Conservation (phyloP, 92 coral and sea anemone genomes). For the Palythoa grandis region DNA sequence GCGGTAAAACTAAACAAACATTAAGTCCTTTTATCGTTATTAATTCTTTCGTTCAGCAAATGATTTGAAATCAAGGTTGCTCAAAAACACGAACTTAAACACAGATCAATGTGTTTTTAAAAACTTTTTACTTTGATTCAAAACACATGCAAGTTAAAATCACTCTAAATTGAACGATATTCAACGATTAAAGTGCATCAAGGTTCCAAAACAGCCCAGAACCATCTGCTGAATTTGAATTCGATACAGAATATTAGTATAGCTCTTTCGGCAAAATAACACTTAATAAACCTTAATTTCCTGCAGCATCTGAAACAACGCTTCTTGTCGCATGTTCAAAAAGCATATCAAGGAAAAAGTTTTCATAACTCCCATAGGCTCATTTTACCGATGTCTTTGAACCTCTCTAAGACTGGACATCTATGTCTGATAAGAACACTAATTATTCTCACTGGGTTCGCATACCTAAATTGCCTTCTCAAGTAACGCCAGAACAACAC, state of each 20-base stretch:
- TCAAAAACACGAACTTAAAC: neutral
- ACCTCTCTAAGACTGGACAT: slow-evolving; percentile 8
- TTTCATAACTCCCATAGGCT: neutral
- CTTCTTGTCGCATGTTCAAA: neutral
- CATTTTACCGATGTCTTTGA: slow-evolving; percentile 25
- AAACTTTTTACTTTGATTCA: slow-evolving; percentile 5
- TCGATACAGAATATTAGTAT: neutral
- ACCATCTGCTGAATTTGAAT: slow-evolving; percentile 13
- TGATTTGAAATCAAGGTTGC: neutral
- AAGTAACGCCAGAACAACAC: slow-evolving; percentile 17
- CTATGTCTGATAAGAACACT: slow-evolving; percentile 6
- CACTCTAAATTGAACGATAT: neutral
- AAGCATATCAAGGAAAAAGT: neutral
- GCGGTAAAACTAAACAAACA: no score
- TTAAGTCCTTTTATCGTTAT: no score
- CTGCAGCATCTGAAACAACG: neutral
- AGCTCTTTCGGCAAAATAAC: neutral
- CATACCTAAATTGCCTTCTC: slow-evolving; percentile 12
- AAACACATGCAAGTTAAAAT: slow-evolving; percentile 11
- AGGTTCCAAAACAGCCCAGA: neutral
- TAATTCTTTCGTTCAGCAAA: neutral
- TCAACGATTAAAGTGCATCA: neutral
- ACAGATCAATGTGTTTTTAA: slow-evolving; percentile 1
- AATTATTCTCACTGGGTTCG: neutral
- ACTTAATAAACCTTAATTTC: neutral